Conservation (phyloP, 2,797 vertebrate genomes). For the Acanthis flammea region DNA sequence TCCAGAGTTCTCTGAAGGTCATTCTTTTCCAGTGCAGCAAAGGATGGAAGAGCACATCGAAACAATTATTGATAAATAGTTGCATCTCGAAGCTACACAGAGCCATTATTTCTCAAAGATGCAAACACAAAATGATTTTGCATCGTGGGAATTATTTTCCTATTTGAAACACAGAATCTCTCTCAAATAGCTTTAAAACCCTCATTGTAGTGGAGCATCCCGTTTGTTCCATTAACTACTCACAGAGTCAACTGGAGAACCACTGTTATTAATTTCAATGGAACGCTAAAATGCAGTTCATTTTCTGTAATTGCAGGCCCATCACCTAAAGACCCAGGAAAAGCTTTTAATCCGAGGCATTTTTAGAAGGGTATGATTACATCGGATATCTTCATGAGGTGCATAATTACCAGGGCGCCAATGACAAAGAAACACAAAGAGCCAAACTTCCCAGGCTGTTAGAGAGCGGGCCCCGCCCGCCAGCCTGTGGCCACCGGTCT, state of each 20-base stretch:
- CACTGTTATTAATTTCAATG: conserved; percentile 78
- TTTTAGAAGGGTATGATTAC: conserved; percentile 78
- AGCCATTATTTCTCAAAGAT: conserved; percentile 10
- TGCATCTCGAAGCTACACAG: conserved; percentile 8
- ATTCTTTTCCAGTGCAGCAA: not conserved
- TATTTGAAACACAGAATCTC: conserved; percentile 78
- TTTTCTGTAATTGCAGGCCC: conserved; percentile 81
- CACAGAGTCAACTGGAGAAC: conserved; percentile 78
- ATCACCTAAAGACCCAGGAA: conserved; percentile 76
- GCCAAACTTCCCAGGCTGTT: not conserved
- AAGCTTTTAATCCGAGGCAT: conserved; percentile 82
- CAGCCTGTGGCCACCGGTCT: rapidly evolving
- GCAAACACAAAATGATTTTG: conserved; percentile 46
- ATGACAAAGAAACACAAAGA: conserved; percentile 60
- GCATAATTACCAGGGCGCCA: conserved; percentile 69
- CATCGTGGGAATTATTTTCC: conserved; percentile 75
- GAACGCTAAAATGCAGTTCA: conserved; percentile 81
- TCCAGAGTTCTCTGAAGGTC: not conserved
- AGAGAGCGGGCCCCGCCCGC: rapidly evolving
- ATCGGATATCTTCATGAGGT: conserved; percentile 72
- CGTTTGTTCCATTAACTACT: conserved; percentile 82
- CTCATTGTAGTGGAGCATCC: conserved; percentile 71
- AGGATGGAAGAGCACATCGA: not conserved
- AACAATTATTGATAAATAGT: conserved; percentile 23
- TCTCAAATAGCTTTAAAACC: conserved; percentile 79